Conservation (phyloP, 2,888 invertebrate genomes). For the Eupithecia exiguata region DNA sequence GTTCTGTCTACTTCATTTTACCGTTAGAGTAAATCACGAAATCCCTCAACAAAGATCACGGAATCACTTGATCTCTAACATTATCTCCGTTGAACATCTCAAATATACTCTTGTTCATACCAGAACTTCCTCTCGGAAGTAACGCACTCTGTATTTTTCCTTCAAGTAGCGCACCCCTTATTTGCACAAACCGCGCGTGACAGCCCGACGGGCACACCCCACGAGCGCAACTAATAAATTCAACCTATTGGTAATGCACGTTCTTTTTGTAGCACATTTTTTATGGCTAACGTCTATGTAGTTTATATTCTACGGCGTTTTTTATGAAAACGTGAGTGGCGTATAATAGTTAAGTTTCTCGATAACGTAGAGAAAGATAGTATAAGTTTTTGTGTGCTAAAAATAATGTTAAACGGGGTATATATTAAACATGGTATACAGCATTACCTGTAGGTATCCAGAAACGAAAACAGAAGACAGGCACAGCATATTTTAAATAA, state of each 20-base stretch:
- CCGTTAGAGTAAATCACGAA: background rate
- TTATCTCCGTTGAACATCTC: background rate
- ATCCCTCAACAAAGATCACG: background rate
- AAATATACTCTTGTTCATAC: background rate
- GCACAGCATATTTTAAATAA: no score
- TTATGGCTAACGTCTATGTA: conserved; percentile 9
- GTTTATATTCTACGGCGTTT: conserved; percentile 6
- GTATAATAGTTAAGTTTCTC: background rate
- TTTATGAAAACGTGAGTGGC: background rate
- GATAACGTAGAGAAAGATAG: background rate
- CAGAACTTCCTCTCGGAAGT: background rate
- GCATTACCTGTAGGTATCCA: no score
- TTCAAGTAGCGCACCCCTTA: conserved; percentile 41
- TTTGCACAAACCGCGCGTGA: conserved; percentile 43
- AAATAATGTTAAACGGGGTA: background rate
- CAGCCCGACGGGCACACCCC: conserved; percentile 41
- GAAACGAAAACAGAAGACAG: no score
- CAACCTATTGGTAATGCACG: conserved; percentile 38
- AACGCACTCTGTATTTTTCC: conserved; percentile 4
- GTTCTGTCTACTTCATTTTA: background rate
- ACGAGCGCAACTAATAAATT: conserved; percentile 36
- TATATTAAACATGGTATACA: no score
- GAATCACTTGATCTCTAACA: background rate
- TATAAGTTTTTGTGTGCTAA: background rate
- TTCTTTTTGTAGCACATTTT: conserved; percentile 18